Evolutionary conservation across 2,888 invertebrate genomes (phyloP), one percentile per base, ranked within the genome.

Genomic region (Cremastinae sp.): DNA sequence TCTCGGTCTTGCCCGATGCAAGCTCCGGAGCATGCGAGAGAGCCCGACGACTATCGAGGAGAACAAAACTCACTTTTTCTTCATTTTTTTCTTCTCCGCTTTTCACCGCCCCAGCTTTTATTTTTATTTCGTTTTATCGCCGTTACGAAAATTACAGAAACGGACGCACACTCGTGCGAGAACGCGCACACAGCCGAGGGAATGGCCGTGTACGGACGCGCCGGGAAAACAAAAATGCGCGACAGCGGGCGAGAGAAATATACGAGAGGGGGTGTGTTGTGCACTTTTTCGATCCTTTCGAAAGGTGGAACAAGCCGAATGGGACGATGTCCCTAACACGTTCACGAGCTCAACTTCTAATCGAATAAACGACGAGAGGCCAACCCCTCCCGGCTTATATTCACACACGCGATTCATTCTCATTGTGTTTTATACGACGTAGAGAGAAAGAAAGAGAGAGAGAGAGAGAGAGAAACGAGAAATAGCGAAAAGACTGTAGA

Each of bases 341-440:
- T 82, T 82, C 82, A 69, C 75, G 81, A 74, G 80, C 80, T 84
- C 80, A 84, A 85, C 78, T 84, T 84, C 81, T 84, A 84, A 84
- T 84, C 84, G 84, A 85, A 84, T 84, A 85, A 85, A 79, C 80
- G 71, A 79, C 80, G 71, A 73, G 78, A 81, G 79, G 80, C 81
- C 78, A 75, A 77, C 79, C 80, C 28, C 56, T 47, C 22, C 34
- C n/a, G 34, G 12, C 9, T 5, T 28, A 9, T 36, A 41, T 28
- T 5, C 28, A 28, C 28, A 28, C 5, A 28, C 28, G 5, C 28
- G 28, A 28, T 28, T 28, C 28, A 28, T 28, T 28, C 28, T 28
- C 28, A 28, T 28, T 28, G 28, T 28, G 28, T 28, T 28, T 28
- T 28, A 28, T 28, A 28, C n/a, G n/a, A n/a, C n/a, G 28, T 28